These are phyloP conservation scores for Orchesella flavescens DNA, from an alignment of 2,888 invertebrate genomes.

Conservation along the genomic window DNA sequence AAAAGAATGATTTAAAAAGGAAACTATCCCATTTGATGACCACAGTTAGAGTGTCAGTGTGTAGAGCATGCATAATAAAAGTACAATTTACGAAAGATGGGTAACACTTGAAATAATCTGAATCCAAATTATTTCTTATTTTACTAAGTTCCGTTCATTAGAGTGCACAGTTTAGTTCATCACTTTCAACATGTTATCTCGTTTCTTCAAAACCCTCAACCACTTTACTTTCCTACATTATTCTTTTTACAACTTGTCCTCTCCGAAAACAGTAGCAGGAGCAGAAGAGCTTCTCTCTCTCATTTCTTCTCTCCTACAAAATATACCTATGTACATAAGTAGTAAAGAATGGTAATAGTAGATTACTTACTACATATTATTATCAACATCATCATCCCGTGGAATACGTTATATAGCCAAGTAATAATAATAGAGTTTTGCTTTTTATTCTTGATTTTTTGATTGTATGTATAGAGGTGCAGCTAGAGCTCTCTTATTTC, in stretches of 20 bases:
- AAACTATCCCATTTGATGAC: no score
- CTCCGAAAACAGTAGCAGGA: conserved; percentile 55
- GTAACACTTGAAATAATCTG: no score
- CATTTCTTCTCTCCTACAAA: background rate
- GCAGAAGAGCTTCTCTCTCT: conserved; percentile 21
- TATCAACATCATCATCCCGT: background rate
- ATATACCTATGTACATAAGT: conserved; percentile 16
- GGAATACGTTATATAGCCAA: background rate
- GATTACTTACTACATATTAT: background rate
- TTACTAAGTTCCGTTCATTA: no score
- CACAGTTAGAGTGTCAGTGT: no score
- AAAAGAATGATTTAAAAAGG: no score
- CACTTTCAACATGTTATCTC: conserved; percentile 2
- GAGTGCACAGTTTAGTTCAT: no score
- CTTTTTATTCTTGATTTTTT: background rate
- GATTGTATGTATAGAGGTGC: background rate
- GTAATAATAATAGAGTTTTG: conserved; percentile 37
- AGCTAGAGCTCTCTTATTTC: background rate
- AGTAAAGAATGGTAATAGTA: background rate
- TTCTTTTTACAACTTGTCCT: conserved; percentile 44
- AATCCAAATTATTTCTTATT: no score
- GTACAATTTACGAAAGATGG: no score
- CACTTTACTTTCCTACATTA: conserved; percentile 50
- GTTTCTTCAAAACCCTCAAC: conserved; percentile 50
- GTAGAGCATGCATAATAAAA: no score